These are phyloP conservation scores for Hyles vespertilio DNA, from an alignment of 1,140 invertebrate species.

Conservation along the genomic window DNA sequence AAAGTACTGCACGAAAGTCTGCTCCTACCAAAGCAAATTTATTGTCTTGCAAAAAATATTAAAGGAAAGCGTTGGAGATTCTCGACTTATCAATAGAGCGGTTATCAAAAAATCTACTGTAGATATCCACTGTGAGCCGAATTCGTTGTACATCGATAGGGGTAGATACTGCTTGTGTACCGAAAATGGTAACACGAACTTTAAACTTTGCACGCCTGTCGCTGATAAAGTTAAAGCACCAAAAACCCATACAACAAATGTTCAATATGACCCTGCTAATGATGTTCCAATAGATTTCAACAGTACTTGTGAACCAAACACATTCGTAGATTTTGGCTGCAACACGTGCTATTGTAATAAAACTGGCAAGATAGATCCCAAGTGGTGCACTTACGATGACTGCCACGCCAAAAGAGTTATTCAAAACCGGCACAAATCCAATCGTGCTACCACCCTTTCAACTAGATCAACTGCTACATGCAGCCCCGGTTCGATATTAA, in stretches of 20 bases:
- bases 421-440: constrained; percentile 34
- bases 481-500: constrained; percentile 46
- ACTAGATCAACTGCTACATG: constrained; percentile 29
- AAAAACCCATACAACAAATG: neutral
- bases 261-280: constrained; percentile 4
- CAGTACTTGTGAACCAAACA: constrained; percentile 43
- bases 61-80: constrained; percentile 25
- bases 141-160: constrained; percentile 40
- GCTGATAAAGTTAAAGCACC: constrained; percentile 11
- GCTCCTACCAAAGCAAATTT: constrained; percentile 44
- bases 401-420: constrained; percentile 46
- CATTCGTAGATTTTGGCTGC: constrained; percentile 55
- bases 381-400: constrained; percentile 66
- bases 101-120: constrained; percentile 21
- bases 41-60: constrained; percentile 42
- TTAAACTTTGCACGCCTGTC: constrained; percentile 41
- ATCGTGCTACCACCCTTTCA: neutral
- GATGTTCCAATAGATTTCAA: constrained; percentile 28
- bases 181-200: constrained; percentile 35
- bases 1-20: constrained; percentile 48
- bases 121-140: constrained; percentile 35
- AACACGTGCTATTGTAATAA: constrained; percentile 61
- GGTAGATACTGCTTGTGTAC: constrained; percentile 54
- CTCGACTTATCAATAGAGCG: constrained; percentile 27
- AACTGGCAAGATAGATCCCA: constrained; percentile 52